Conservation (phyloP, 2,113 vertebrate genomes). For the Psittacula cyanocephala region DNA sequence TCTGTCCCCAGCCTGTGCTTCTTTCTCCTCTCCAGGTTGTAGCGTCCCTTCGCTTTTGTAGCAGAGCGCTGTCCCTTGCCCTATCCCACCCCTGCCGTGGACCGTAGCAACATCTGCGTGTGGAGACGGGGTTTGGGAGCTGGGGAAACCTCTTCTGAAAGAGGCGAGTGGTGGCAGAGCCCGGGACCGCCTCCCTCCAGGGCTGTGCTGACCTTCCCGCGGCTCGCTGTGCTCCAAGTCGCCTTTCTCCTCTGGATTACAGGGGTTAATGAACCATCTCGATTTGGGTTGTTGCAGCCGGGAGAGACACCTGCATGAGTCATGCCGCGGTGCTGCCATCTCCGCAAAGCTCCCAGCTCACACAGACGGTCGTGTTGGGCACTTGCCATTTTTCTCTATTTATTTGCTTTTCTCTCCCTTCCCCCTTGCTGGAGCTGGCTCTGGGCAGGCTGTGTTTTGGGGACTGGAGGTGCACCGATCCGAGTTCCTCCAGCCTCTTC, state of each 20-base stretch:
- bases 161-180: background rate
- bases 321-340: constrained; percentile 1
- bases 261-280: background rate
- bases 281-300: background rate
- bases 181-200: background rate
- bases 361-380: background rate
- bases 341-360: background rate
- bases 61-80: background rate
- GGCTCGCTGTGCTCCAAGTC: rapidly evolving
- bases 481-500: background rate
- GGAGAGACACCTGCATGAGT: constrained; percentile 48
- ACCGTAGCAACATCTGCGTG: background rate
- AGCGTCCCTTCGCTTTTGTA: background rate
- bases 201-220: background rate
- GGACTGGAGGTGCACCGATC: background rate
- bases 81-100: background rate
- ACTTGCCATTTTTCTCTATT: constrained; percentile 25
- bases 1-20: background rate
- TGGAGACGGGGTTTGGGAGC: background rate
- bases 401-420: constrained; percentile 11
- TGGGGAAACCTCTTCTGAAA: background rate
- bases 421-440: background rate
- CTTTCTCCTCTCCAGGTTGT: background rate
- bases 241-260: background rate
- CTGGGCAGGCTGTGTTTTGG: background rate